Base-by-base conservation (phyloP, 1,140 invertebrate species). In the Gryon sp. region DNA sequence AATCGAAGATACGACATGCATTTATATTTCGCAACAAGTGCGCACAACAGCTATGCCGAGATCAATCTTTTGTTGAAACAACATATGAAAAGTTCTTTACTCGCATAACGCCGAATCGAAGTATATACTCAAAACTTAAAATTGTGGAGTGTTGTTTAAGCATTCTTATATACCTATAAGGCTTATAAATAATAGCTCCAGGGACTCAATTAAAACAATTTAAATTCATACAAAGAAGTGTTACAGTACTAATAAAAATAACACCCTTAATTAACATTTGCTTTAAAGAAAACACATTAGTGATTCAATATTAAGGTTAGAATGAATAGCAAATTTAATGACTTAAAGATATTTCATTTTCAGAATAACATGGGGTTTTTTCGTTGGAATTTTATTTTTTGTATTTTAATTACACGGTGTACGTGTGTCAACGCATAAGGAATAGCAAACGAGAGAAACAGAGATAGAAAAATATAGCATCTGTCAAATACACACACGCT, bases 61-160 rank as follows among this genome's bases (percentile, higher is more conserved):
- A 60, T 66, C 38, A 66, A 53, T 66, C 70, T 60, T 53, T 28
- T 34, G 36, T 15, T 50, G 28, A 40, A 65, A 59, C 52, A 24
- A 76, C 59, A 76, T 69, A 78, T 78, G 68, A 69, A 78, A 78
- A 60, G 53, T 32, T 68, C 19, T 46, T 73, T 68, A 72, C 45
- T 57, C 53, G 46, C 65, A 46, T 66, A 65, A 70, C 59, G 41
- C 60, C 60, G 52, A 70, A 43, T 43, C 52, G 45, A 45, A 38
- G 16, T 74, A 53, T 74, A 60, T 52, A 73, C 41, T 66, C 66
- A 70, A 26, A 46, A 60, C 28, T 66, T 34, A 65, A 60, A 60
- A 30, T 66, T 55, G 57, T 28, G 30, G 48, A 40, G 34, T 60
- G 26, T 66, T 55, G 59, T 62, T 77, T 72, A 60, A 62, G 26